Conservation (phyloP, 2,888 invertebrate species). For the Hemaris fuciformis region DNA sequence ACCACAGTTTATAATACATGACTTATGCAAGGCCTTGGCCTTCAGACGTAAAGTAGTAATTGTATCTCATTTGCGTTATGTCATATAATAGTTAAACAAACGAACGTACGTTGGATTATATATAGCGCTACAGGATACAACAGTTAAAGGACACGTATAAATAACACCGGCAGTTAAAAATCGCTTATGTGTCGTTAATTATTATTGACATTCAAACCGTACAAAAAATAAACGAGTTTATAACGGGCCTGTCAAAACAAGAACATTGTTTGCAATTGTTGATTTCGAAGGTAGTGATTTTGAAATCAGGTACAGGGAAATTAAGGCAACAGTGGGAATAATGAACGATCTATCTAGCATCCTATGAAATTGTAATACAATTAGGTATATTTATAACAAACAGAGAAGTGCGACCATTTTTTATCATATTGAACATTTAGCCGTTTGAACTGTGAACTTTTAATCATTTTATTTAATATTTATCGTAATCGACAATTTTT, state of each 20-base stretch:
- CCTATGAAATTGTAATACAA: no score
- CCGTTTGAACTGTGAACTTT: no score
- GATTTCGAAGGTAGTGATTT: background rate
- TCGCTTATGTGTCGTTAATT: background rate
- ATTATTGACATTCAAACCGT: background rate
- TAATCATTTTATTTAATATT: no score
- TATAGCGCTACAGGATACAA: background rate
- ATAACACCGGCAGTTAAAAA: background rate
- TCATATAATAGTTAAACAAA: background rate
- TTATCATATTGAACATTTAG: no score
- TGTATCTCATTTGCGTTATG: background rate
- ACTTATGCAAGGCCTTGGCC: background rate
- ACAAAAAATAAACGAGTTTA: background rate
- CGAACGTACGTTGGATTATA: background rate
- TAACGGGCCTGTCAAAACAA: background rate
- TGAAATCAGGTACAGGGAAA: background rate
- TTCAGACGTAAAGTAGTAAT: conserved; percentile 1
- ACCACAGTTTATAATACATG: background rate
- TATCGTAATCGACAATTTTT: no score
- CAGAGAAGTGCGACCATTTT: no score
- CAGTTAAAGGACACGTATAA: background rate
- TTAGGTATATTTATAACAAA: no score
- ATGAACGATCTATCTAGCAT: no score
- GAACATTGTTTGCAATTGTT: background rate
- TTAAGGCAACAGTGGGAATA: no score